phyloP scores from a whole-genome alignment of 2,113 vertebrate genomes.

The Fukomys damarensis region DNA sequence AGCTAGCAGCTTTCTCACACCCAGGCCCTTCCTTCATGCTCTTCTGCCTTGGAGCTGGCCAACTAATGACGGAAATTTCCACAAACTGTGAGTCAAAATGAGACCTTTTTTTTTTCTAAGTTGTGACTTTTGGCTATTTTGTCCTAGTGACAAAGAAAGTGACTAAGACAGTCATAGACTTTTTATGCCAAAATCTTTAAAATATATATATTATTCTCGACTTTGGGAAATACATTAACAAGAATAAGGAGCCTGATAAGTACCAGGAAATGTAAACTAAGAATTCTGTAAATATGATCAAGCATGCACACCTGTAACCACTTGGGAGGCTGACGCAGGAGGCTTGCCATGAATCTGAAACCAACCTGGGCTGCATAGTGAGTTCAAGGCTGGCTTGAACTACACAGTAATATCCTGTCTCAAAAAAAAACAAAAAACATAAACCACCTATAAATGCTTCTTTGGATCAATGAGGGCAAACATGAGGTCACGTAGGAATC shows the following conservation, averaged over 20 bases:
- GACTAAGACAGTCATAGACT: background rate
- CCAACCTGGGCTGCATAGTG: too few species aligned
- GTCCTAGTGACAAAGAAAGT: background rate
- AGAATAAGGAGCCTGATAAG: background rate
- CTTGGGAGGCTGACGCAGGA: too few species aligned
- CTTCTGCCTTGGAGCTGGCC: background rate
- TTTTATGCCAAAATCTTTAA: slow-evolving; percentile 34
- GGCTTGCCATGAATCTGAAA: too few species aligned
- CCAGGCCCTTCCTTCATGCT: background rate
- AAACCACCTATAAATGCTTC: background rate
- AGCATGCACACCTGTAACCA: too few species aligned
- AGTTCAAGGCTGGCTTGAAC: too few species aligned
- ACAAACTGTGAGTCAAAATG: background rate
- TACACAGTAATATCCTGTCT: too few species aligned
- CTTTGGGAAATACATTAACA: background rate
- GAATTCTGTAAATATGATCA: background rate
- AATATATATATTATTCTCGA: background rate
- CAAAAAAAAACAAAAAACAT: background rate
- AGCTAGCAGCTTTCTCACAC: background rate
- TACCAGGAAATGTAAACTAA: background rate
- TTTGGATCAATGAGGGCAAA: background rate
- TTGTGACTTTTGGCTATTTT: background rate
- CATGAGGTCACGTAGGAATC: background rate
- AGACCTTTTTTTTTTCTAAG: background rate
- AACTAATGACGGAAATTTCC: background rate